Conservation (phyloP, 2,797 vertebrate genomes). For the Cyprinella venusta region DNA sequence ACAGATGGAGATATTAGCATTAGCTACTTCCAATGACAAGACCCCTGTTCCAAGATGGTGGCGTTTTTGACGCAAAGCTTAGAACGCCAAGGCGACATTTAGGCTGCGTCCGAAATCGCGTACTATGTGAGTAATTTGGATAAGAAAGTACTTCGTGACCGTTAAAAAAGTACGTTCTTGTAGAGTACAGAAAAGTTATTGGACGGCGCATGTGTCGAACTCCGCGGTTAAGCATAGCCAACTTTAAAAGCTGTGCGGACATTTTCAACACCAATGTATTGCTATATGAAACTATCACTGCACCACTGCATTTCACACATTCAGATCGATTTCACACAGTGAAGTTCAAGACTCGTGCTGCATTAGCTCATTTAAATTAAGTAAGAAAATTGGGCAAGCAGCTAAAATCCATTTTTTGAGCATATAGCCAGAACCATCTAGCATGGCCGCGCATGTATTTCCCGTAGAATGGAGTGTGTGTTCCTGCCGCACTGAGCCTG, state of each 20-base stretch:
- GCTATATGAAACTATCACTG: background rate
- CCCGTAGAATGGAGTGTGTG: background rate
- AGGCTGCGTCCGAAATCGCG: too few species aligned
- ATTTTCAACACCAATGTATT: background rate
- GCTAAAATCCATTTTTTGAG: conserved; percentile 1
- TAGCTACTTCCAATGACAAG: too few species aligned
- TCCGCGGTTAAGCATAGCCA: background rate
- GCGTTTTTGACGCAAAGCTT: too few species aligned
- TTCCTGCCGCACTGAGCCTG: conserved; percentile 24
- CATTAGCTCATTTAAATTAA: conserved; percentile 4
- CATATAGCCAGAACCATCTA: background rate
- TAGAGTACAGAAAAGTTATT: background rate
- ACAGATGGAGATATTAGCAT: too few species aligned
- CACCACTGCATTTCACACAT: background rate
- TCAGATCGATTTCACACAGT: background rate
- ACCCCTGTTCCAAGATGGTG: too few species aligned
- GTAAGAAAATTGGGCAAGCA: conserved; percentile 4
- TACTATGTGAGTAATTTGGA: too few species aligned
- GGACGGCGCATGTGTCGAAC: background rate
- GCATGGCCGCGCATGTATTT: background rate
- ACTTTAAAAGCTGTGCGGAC: background rate
- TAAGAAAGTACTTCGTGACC: too few species aligned
- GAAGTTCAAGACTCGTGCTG: background rate
- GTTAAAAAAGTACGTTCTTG: too few species aligned
- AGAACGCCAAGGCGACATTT: too few species aligned